Evolutionary conservation across 2,888 invertebrate genomes (phyloP), one percentile per base, ranked within the genome.

Genomic region (Seira musarum): DNA sequence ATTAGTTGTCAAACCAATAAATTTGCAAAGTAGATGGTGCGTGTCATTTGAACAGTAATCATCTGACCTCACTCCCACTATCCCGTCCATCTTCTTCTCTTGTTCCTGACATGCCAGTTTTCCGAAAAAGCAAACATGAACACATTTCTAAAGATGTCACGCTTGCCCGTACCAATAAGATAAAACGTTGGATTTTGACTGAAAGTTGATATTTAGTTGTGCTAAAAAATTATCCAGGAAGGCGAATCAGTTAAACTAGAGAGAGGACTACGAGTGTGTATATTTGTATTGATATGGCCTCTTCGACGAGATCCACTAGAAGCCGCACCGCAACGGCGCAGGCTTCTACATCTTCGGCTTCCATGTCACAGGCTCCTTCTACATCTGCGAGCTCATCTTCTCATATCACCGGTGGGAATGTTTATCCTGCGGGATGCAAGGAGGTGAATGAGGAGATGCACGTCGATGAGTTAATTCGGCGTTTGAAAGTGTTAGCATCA

Each of bases 371-470:
- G 46, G 61, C 57, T 30, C 25, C 79, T 46, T 71, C 71, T 10
- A 22, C 71, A 13, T 49, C 64, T 5, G 24, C 67, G 10, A 22
- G 22, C 15, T 70, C 70, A 2, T 21, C 70, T 6, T 8, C 35
- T 13, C 81, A 87, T 90, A 95, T 97, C 90, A 92, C 94, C 5
- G 74, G 80, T 10, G 30, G 69, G 15, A 80, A 74, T 49, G 65
- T 70, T 13, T 77, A 77, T 88, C 98, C 98, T 88, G 93, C 95
- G 88, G 97, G 97, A 89, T 98, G 98, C 90, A 94, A 96, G 88
- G 96, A 97, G 85, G 94, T 98, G 87, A 94, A 94, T 87, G 98
- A 98, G 90, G 97, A 98, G 90, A 92, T 98, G 82, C 96, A 97
- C 83, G 94, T 96, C 35, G 98, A 99, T 91, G 98, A 99, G 89